phyloP scores from a whole-genome alignment of 2,113 vertebrate genomes.

The Silurus glanis region DNA sequence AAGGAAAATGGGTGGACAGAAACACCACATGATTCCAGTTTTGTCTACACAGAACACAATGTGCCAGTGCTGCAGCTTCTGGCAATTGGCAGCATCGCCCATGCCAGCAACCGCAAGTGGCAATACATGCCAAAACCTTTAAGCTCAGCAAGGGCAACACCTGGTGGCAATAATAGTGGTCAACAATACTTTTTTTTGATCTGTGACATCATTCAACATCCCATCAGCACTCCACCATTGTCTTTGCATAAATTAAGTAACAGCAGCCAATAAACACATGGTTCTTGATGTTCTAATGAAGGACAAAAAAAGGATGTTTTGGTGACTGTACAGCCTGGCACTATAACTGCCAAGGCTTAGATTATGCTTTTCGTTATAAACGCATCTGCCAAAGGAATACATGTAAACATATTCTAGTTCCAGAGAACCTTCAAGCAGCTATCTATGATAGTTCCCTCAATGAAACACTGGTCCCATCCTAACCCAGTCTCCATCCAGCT shows the following conservation, averaged over 20 bases:
- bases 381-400: not conserved
- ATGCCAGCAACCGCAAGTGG: not conserved
- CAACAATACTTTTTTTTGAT: not conserved
- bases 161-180: not conserved
- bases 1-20: not conserved
- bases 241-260: not conserved
- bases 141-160: not conserved
- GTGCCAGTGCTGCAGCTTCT: not conserved
- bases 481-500: slow-evolving; percentile 12
- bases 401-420: not conserved
- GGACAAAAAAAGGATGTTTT: not conserved
- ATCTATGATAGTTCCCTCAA: slow-evolving; percentile 51
- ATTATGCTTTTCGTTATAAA: not conserved
- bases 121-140: not conserved
- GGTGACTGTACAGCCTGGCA: not conserved
- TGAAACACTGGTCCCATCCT: not conserved
- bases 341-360: not conserved
- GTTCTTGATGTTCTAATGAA: not conserved
- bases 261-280: not conserved
- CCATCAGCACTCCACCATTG: not conserved
- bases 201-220: not conserved
- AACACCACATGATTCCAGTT: not conserved
- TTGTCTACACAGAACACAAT: not conserved
- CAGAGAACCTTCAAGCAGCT: not conserved
- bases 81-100: not conserved